Conservation (phyloP, 2,797 vertebrate genomes). For the Sarcophilus harrisii region DNA sequence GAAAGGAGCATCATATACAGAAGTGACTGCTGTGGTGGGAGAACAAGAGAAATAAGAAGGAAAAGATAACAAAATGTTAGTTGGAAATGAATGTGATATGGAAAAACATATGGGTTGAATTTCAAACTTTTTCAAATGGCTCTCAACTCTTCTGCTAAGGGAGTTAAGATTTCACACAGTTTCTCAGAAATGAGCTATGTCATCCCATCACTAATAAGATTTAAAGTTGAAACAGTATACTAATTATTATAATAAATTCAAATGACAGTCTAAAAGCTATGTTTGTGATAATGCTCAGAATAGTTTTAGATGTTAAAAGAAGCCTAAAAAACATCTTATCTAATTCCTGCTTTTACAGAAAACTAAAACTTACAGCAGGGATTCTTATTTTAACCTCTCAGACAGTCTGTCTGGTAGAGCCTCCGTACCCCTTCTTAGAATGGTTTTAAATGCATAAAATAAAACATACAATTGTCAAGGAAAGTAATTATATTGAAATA, state of each 20-base stretch:
- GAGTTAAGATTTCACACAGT: slow-evolving; percentile 30
- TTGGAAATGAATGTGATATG: slow-evolving; percentile 20
- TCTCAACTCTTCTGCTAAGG: slow-evolving; percentile 41
- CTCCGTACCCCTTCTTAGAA: background rate
- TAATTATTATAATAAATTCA: slow-evolving; percentile 28
- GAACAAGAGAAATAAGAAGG: slow-evolving; percentile 24
- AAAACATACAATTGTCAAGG: background rate
- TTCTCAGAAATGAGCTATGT: slow-evolving; percentile 38
- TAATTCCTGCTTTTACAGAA: slow-evolving; percentile 1
- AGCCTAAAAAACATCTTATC: background rate
- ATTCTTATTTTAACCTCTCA: background rate
- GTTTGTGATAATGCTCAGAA: background rate
- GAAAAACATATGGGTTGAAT: slow-evolving; percentile 34
- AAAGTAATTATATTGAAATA: background rate
- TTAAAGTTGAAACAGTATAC: slow-evolving; percentile 2
- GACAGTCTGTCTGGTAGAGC: background rate
- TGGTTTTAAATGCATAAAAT: background rate
- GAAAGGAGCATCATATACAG: slow-evolving; percentile 20
- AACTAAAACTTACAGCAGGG: background rate
- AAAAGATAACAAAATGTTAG: slow-evolving; percentile 20
- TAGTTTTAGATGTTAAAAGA: background rate
- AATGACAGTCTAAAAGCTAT: slow-evolving; percentile 18
- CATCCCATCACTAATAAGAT: slow-evolving; percentile 19
- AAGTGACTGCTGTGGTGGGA: slow-evolving; percentile 10
- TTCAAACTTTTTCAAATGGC: slow-evolving; percentile 57